phyloP scores from a whole-genome alignment of 1,140 invertebrate genomes.

The Acromyrmex heyeri region DNA sequence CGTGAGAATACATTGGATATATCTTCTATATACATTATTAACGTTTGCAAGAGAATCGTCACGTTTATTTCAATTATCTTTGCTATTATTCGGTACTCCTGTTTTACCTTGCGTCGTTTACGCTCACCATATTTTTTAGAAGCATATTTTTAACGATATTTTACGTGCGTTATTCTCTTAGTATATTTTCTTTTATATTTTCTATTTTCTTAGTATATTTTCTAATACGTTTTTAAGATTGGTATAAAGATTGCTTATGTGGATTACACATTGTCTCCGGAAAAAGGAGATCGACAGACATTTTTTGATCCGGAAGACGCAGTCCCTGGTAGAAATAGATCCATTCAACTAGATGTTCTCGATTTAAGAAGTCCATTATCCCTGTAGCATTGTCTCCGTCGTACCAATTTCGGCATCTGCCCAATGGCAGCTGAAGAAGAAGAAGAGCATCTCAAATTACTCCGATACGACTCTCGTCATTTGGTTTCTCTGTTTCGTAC shows the following conservation, averaged over 20 bases:
- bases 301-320: constrained; percentile 5
- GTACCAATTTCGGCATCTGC: constrained; percentile 74
- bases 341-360: constrained; percentile 56
- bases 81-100: constrained; percentile 3
- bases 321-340: constrained; percentile 12
- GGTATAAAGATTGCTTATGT: background rate
- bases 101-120: background rate
- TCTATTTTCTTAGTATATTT: background rate
- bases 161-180: background rate
- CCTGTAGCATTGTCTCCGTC: constrained; percentile 67
- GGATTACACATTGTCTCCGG: background rate
- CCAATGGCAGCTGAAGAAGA: constrained; percentile 73
- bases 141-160: constrained; percentile 12
- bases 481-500: constrained; percentile 43
- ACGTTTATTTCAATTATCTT: constrained; percentile 55
- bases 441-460: constrained; percentile 74
- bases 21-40: background rate
- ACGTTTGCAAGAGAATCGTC: background rate
- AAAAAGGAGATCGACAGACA: background rate
- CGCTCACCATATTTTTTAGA: background rate
- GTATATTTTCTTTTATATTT: background rate
- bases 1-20: background rate
- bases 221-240: background rate
- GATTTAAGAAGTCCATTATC: constrained; percentile 75
- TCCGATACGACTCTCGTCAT: constrained; percentile 38